Evolutionary conservation across 2,113 vertebrate species (phyloP).

Genomic region (Phoenicopterus ruber): DNA sequence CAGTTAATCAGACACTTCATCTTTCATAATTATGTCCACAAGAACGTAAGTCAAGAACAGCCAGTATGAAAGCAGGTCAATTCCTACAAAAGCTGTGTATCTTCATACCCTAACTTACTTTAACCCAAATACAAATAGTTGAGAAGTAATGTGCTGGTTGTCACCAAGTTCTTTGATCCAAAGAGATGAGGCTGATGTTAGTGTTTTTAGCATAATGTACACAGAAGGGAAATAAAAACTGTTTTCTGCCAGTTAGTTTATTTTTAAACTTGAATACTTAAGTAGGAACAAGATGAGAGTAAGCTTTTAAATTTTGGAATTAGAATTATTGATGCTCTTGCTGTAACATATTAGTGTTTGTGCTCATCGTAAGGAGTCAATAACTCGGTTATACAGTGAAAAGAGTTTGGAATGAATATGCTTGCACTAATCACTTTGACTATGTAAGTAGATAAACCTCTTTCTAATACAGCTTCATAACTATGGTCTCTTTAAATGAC

Average conservation of each 20-base stretch:
- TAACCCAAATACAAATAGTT: neutral
- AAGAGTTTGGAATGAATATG: neutral
- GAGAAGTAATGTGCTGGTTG: neutral
- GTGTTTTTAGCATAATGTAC: neutral
- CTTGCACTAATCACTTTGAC: constrained; percentile 1
- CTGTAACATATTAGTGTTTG: neutral
- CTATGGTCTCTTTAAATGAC: neutral
- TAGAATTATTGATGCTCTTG: neutral
- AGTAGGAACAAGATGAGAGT: neutral
- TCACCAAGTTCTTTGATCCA: neutral
- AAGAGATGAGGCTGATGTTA: neutral
- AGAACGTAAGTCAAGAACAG: neutral
- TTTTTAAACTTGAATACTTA: neutral
- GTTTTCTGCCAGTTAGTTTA: neutral
- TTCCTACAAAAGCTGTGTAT: neutral
- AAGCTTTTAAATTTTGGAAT: neutral
- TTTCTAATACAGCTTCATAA: constrained; percentile 18
- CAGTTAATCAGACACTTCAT: neutral
- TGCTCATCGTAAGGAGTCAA: neutral
- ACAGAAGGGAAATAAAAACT: neutral
- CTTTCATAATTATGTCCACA: neutral
- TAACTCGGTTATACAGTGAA: neutral
- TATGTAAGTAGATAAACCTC: constrained; percentile 17
- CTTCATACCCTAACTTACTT: neutral
- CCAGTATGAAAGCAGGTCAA: neutral